Evolutionary conservation across 2,113 vertebrate species (phyloP).

Genomic region (Hassar affinis): DNA sequence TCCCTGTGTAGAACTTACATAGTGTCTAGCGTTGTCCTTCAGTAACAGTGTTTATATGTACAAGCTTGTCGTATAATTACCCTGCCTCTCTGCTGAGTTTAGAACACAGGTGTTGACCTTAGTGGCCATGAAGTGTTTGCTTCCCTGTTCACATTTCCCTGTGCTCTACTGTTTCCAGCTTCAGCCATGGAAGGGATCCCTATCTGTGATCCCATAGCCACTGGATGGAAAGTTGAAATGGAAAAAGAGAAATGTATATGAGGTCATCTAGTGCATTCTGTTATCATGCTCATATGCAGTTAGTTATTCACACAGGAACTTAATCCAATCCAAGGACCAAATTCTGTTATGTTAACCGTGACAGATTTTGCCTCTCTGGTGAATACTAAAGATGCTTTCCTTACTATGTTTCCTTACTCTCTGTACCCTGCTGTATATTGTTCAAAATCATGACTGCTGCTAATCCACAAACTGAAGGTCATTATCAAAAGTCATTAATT

Average conservation of each 20-base stretch:
- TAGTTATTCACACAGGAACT: conserved; percentile 10
- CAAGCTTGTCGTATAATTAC: conserved; percentile 19
- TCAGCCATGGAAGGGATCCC: conserved; percentile 5
- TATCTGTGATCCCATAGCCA: conserved; percentile 22
- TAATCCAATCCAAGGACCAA: not conserved
- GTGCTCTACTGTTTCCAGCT: conserved; percentile 37
- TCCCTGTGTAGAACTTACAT: conserved; percentile 43
- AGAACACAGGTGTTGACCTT: conserved; percentile 61
- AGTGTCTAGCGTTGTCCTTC: conserved; percentile 44
- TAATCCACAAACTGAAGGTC: not conserved
- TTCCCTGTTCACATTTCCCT: conserved; percentile 42
- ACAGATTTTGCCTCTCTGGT: not conserved
- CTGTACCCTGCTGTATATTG: not conserved
- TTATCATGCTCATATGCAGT: not conserved
- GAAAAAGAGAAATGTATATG: conserved; percentile 33
- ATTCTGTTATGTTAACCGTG: not conserved
- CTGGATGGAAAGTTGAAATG: conserved; percentile 34
- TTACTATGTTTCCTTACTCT: not conserved
- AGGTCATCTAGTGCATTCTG: conserved; percentile 23
- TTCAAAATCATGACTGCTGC: not conserved
- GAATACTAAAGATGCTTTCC: not conserved
- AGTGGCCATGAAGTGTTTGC: conserved; percentile 25
- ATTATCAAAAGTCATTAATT: conserved; percentile 1
- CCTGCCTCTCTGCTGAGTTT: conserved; percentile 45
- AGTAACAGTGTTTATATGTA: conserved; percentile 33